Evolutionary conservation across 2,888 invertebrate species (phyloP).

Genomic region (Diarsia mendica): DNA sequence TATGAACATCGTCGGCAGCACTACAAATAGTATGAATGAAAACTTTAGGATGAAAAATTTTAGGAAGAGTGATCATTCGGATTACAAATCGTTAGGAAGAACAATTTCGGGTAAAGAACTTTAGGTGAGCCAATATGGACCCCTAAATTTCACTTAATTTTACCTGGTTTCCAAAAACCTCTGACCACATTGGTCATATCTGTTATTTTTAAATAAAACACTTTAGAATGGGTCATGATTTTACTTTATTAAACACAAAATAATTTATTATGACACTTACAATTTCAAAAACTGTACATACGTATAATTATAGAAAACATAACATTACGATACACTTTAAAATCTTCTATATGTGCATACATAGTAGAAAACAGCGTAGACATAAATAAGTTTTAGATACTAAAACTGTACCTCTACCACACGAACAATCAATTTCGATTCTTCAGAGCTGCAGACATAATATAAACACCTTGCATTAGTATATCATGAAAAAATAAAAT

Average conservation of each 20-base stretch:
- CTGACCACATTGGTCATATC: background rate
- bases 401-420: constrained; percentile 1
- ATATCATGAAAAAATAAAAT: constrained; percentile 25
- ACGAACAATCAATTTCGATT: constrained; percentile 9
- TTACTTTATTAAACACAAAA: background rate
- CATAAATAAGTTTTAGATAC: background rate
- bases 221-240: background rate
- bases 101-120: no score
- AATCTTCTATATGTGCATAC: background rate
- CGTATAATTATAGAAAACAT: background rate
- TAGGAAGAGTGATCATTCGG: no score
- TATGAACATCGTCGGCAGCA: no score
- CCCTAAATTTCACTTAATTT: no score
- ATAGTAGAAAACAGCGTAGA: background rate
- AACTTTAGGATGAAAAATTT: no score
- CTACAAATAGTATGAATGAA: no score
- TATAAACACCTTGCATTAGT: constrained; percentile 5
- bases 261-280: background rate
- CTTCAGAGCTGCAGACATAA: constrained; percentile 9
- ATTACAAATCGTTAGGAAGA: no score
- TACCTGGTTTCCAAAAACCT: background rate
- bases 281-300: background rate
- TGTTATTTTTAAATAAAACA: constrained; percentile 7
- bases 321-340: constrained; percentile 20
- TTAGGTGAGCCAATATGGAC: no score